Evolutionary conservation across 2,888 invertebrate genomes (phyloP).

Genomic region (Hedya salicella): DNA sequence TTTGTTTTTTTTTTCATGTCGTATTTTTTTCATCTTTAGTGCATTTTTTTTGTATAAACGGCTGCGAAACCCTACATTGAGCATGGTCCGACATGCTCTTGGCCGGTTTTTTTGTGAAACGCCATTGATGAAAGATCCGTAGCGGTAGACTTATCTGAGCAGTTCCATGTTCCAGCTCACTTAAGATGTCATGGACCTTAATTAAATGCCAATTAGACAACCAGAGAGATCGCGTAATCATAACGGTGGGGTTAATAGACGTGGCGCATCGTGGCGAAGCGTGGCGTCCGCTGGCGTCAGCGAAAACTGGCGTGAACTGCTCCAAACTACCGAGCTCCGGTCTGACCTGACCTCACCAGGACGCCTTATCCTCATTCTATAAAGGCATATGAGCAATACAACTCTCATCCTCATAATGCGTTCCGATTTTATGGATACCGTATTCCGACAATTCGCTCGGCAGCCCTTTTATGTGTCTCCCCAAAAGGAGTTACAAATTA

Average conservation of each 20-base stretch:
- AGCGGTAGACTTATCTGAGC: not conserved
- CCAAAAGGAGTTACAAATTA: constrained; percentile 65
- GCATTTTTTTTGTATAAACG: too few relatives aligned
- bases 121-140: not conserved
- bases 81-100: too few relatives aligned
- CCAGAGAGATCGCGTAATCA: constrained; percentile 47
- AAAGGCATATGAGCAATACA: not conserved
- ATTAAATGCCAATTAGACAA: constrained; percentile 41
- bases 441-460: constrained; percentile 51
- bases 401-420: not conserved
- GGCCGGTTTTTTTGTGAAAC: too few relatives aligned
- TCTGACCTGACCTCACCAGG: constrained; percentile 4
- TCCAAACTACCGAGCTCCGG: constrained; percentile 48
- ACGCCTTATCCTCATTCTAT: constrained; percentile 10
- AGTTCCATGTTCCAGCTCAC: constrained; percentile 7
- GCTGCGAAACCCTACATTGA: too few relatives aligned
- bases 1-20: too few relatives aligned
- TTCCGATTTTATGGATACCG: constrained; percentile 40
- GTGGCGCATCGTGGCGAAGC: constrained; percentile 44
- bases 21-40: too few relatives aligned
- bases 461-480: constrained; percentile 62
- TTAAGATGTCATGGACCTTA: constrained; percentile 39
- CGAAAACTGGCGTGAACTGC: constrained; percentile 53
- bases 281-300: constrained; percentile 47
- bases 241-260: constrained; percentile 58